These are phyloP conservation scores for Sesamia inferens DNA, from an alignment of 2,888 invertebrate genomes.

Conservation along the genomic window DNA sequence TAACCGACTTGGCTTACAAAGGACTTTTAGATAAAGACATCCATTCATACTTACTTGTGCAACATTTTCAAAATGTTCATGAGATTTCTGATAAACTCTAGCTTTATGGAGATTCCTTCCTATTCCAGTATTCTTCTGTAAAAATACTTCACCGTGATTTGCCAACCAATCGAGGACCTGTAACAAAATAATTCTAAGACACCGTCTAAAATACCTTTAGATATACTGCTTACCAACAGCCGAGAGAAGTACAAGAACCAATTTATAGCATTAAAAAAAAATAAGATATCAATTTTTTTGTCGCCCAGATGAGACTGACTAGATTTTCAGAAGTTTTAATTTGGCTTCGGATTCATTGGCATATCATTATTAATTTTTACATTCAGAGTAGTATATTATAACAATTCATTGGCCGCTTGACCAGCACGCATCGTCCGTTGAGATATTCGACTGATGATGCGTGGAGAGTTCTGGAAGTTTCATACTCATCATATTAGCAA, in stretches of 20 bases:
- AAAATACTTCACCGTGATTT: slow-evolving; percentile 99
- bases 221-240: too few species aligned
- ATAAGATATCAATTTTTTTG: too few species aligned
- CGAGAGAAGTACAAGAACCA: too few species aligned
- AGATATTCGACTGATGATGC: background rate
- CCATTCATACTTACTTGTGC: slow-evolving; percentile 93
- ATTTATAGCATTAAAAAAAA: too few species aligned
- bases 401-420: background rate
- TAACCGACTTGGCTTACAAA: background rate
- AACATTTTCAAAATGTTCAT: slow-evolving; percentile 99
- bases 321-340: too few species aligned
- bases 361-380: background rate
- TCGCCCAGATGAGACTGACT: too few species aligned
- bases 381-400: background rate
- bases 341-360: background rate
- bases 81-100: slow-evolving; percentile 98
- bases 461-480: background rate
- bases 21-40: background rate
- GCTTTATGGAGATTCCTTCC: slow-evolving; percentile 98
- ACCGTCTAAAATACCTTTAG: too few species aligned
- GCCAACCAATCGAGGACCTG: slow-evolving; percentile 99
- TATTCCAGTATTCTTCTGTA: slow-evolving; percentile 98
- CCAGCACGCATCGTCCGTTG: too few species aligned
- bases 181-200: slow-evolving; percentile 54
- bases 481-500: background rate